These are phyloP conservation scores for Sussaba pulchella DNA, from an alignment of 2,888 invertebrate species.

Conservation along the genomic window DNA sequence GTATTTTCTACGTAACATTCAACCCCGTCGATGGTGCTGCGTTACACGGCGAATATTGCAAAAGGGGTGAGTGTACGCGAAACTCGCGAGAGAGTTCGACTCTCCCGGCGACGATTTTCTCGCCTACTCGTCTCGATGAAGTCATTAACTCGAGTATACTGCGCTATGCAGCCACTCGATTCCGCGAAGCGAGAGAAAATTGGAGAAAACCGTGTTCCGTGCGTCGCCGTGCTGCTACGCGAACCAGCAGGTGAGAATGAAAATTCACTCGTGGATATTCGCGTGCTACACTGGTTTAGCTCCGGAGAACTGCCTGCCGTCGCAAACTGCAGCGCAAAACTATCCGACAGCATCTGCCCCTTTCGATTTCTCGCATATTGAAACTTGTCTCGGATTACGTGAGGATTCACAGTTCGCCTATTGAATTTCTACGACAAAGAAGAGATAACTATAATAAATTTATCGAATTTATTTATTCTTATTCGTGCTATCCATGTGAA, in stretches of 20 bases:
- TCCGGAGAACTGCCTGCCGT: constrained; percentile 2
- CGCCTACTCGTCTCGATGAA: constrained; percentile 39
- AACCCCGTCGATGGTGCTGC: background rate
- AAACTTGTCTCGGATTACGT: constrained; percentile 12
- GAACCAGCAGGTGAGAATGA: constrained; percentile 36
- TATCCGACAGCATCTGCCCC: background rate
- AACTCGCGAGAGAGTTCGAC: background rate
- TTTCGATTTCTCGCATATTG: background rate
- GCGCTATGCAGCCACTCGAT: constrained; percentile 33
- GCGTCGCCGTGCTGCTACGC: background rate
- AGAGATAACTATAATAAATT: background rate
- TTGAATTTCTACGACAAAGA: background rate
- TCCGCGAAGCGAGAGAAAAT: constrained; percentile 29
- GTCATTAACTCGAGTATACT: constrained; percentile 42
- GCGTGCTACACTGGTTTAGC: background rate
- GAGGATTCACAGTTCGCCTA: constrained; percentile 2
- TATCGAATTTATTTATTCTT: background rate
- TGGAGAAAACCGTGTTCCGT: constrained; percentile 19
- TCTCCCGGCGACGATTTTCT: constrained; percentile 34
- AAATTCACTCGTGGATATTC: constrained; percentile 14
- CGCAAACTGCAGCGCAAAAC: background rate
- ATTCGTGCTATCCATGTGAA: too few species aligned
- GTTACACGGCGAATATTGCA: constrained; percentile 8
- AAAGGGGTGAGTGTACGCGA: background rate
- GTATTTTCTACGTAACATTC: background rate